Evolutionary conservation across 2,888 invertebrate species (phyloP), one percentile per base, ranked within the genome.

Genomic region (Tipula vernalis): DNA sequence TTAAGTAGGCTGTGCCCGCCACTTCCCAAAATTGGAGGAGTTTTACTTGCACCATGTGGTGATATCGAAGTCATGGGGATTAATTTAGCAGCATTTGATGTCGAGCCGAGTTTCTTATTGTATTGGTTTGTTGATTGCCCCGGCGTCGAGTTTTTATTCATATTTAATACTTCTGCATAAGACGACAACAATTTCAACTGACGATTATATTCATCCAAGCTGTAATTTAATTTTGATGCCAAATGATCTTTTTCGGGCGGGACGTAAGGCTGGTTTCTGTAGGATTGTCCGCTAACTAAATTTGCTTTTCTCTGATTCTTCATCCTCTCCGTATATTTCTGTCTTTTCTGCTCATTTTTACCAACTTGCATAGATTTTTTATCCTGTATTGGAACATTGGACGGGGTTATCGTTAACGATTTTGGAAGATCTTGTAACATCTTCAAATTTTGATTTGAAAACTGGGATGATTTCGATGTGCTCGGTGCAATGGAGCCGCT

Each of bases 381-480:
- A 84, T 84, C 84, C n/a, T 84, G 36, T 6, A 84, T 39, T 15
- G 84, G 36, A 36, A 84, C 87, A n/a, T 88, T 87, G 5, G 89
- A 87, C 41, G 89, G 89, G 10, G 89, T 89, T n/a, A 89, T 89
- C 0, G 89, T 89, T 5, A 89, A 87, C 12, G 89, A 89, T 88
- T 89, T 89, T 8, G 89, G 89, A 57, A 89, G 86, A 51, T 89
- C 89, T 8, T 89, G 89, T 36, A 89, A 88, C 36, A 51, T 36
- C 13, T 86, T 84, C 13, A 84, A 84, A 84, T 41, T 84, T 71
- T 28, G 71, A 71, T 71, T 71, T 71, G 71, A 71, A 71, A 71
- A 71, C 71, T 28, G 71, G 3, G 71, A 71, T 71, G 71, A 71
- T 28, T 71, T 84, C 15, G 84, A 39, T 84, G 84, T 84, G 71